Percentiles rank a stretch among this genome's conserved stretches.
These are phyloP conservation scores for Spinus pinus DNA, from an alignment of 2,797 vertebrate genomes.

Conservation along the genomic window DNA sequence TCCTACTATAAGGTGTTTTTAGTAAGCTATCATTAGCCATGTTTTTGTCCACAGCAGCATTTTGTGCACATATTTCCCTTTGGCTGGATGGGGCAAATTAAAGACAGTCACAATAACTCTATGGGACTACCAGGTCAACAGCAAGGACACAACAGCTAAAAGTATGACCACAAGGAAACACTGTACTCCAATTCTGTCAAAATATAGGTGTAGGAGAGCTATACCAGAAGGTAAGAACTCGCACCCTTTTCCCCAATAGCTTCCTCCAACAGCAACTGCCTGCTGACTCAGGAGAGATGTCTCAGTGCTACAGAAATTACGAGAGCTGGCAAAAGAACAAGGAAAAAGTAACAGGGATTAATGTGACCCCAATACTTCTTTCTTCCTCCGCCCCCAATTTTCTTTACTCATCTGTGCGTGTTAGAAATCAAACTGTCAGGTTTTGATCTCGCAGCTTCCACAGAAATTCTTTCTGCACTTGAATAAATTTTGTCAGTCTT, in stretches of 20 bases:
- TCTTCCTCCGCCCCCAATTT: neutral
- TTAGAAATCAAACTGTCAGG: slow-evolving; percentile 38
- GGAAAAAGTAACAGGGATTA: slow-evolving; percentile 28
- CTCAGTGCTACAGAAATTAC: neutral
- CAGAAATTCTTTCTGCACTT: neutral
- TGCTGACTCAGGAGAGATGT: neutral
- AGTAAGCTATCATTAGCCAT: neutral
- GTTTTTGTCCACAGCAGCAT: neutral
- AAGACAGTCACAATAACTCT: neutral
- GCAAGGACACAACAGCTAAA: neutral
- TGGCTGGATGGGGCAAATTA: neutral
- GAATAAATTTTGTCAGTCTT: slow-evolving; percentile 7
- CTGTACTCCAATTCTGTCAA: neutral
- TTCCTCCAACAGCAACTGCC: neutral
- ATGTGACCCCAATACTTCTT: slow-evolving; percentile 12
- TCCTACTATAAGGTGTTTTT: neutral
- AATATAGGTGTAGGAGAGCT: neutral
- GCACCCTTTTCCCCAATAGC: neutral
- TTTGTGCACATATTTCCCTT: neutral
- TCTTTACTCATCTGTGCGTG: slow-evolving; percentile 26
- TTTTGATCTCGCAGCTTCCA: slow-evolving; percentile 49
- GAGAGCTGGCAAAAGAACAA: neutral
- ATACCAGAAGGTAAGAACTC: neutral
- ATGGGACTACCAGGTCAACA: neutral
- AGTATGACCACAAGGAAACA: neutral